Percentiles rank a stretch among this genome's conserved stretches.
Conservation (phyloP, 2,888 invertebrate genomes). For the Callyntrura sp. region DNA sequence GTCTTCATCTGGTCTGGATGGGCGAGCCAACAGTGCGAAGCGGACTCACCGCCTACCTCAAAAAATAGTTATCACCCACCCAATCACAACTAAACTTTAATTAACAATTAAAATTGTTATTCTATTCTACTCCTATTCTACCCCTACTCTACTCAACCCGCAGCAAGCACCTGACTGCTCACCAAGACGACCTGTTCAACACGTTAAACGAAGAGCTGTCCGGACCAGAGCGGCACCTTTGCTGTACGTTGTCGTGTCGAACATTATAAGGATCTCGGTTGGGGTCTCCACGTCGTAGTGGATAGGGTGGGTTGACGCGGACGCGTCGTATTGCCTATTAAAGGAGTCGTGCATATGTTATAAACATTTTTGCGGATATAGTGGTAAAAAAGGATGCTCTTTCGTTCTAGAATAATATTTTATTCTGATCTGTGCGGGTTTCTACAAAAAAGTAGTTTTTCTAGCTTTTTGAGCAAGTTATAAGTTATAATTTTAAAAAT, state of each 20-base stretch:
- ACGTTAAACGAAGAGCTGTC: conserved; percentile 65
- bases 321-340: conserved; percentile 78
- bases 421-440: too few species aligned
- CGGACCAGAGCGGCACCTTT: conserved; percentile 87
- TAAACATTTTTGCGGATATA: too few species aligned
- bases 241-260: conserved; percentile 89
- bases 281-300: conserved; percentile 87
- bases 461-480: too few species aligned
- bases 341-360: too few species aligned
- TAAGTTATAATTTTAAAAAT: too few species aligned
- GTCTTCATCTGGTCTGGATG: too few species aligned
- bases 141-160: neutral
- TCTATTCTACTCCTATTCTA: neutral
- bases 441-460: too few species aligned
- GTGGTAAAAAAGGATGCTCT: too few species aligned
- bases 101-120: too few species aligned
- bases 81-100: neutral
- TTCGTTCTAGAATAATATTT: too few species aligned
- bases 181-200: conserved; percentile 79
- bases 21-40: conserved; percentile 62
- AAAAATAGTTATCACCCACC: conserved; percentile 62
- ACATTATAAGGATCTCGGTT: conserved; percentile 88
- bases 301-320: conserved; percentile 76
- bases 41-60: conserved; percentile 73
- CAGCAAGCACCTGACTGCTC: conserved; percentile 69